Conservation (phyloP, 2,888 invertebrate genomes). For the Smittia sp. region DNA sequence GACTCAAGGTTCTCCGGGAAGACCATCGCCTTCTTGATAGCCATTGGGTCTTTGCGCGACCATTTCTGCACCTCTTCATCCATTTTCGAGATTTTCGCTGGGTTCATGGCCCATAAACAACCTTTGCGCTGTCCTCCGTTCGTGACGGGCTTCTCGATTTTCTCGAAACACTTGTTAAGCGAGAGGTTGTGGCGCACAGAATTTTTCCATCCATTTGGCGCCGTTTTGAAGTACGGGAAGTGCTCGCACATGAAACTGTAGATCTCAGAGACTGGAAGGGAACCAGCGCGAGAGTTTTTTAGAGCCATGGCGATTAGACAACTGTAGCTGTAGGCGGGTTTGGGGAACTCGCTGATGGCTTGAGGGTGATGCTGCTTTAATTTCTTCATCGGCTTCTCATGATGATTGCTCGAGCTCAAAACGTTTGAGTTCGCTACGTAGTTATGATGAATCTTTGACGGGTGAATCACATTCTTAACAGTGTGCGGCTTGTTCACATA, state of each 20-base stretch:
- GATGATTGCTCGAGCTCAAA: slow-evolving; percentile 43
- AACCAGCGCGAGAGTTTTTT: slow-evolving; percentile 92
- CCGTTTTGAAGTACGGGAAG: slow-evolving; percentile 97
- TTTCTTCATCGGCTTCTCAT: slow-evolving; percentile 22
- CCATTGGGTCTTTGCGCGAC: slow-evolving; percentile 91
- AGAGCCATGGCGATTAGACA: slow-evolving; percentile 97
- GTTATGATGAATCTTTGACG: slow-evolving; percentile 9
- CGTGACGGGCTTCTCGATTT: slow-evolving; percentile 91
- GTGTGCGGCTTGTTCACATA: slow-evolving; percentile 11
- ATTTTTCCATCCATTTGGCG: slow-evolving; percentile 98
- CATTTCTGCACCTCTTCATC: slow-evolving; percentile 97
- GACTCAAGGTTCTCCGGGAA: slow-evolving; percentile 84
- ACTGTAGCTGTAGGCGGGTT: slow-evolving; percentile 96
- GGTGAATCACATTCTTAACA: slow-evolving; percentile 36
- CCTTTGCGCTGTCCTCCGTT: slow-evolving; percentile 81
- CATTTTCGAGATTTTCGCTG: slow-evolving; percentile 92
- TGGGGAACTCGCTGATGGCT: slow-evolving; percentile 71
- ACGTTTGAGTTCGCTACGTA: slow-evolving; percentile 43
- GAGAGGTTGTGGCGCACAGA: slow-evolving; percentile 96
- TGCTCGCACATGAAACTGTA: slow-evolving; percentile 99
- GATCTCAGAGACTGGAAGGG: slow-evolving; percentile 95
- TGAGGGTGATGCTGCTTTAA: slow-evolving; percentile 28
- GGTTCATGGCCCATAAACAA: slow-evolving; percentile 96
- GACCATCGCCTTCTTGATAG: slow-evolving; percentile 90
- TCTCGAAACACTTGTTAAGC: slow-evolving; percentile 97